phyloP scores from a whole-genome alignment of 2,113 vertebrate species.

The Eurypyga helias region DNA sequence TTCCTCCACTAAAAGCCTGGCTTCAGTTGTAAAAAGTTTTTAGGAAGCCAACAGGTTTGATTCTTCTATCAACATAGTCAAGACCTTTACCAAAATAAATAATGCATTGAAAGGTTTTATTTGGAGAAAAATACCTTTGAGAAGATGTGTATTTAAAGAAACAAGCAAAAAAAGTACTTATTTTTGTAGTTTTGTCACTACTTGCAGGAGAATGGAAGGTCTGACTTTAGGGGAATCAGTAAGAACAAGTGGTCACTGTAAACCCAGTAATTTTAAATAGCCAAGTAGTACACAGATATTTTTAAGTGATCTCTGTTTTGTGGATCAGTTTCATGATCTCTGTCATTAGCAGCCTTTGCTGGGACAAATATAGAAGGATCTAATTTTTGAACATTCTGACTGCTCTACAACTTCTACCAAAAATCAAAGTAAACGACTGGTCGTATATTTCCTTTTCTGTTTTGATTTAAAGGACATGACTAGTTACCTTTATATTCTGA shows the following conservation, averaged over 20 bases:
- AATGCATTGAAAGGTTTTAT: background rate
- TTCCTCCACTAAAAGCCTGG: background rate
- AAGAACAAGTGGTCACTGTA: background rate
- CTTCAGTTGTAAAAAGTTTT: background rate
- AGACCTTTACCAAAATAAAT: background rate
- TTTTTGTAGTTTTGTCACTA: background rate
- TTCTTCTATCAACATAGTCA: background rate
- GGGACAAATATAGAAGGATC: background rate
- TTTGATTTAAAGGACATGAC: background rate
- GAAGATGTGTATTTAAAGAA: background rate
- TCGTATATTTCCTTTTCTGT: background rate
- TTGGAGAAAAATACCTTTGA: background rate
- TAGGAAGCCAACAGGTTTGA: background rate
- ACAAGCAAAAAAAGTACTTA: background rate
- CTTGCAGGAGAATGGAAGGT: background rate
- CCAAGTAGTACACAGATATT: background rate
- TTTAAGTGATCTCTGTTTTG: background rate
- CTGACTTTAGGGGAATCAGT: background rate
- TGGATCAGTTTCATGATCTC: background rate
- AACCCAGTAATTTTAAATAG: background rate
- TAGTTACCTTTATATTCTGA: background rate
- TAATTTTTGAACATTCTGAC: background rate
- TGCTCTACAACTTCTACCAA: background rate
- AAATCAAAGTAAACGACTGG: background rate
- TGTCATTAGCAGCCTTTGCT: background rate